Evolutionary conservation across 1,140 invertebrate species (phyloP).

Genomic region (Popillia japonica): DNA sequence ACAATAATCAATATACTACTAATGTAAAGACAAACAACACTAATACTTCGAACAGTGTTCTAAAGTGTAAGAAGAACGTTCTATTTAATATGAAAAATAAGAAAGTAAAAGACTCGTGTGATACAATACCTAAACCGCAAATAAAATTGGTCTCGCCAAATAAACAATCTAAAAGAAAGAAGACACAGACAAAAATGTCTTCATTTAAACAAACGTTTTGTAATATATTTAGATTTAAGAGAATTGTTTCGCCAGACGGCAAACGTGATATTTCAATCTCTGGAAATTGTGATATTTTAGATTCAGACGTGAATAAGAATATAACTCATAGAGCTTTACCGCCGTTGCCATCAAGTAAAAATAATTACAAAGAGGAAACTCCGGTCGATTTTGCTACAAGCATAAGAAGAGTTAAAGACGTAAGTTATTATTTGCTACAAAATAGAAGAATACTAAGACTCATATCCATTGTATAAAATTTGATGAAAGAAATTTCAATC

Average conservation of each 20-base stretch:
- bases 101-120: slow-evolving; percentile 69
- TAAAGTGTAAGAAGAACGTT: slow-evolving; percentile 39
- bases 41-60: slow-evolving; percentile 55
- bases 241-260: slow-evolving; percentile 64
- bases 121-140: slow-evolving; percentile 58
- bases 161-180: too few relatives aligned
- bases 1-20: slow-evolving; percentile 52
- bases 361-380: slow-evolving; percentile 59
- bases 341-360: slow-evolving; percentile 73
- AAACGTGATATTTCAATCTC: slow-evolving; percentile 49
- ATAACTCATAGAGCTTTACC: slow-evolving; percentile 79
- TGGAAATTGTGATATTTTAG: slow-evolving; percentile 46
- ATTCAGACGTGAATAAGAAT: slow-evolving; percentile 51
- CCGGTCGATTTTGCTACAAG: slow-evolving; percentile 87
- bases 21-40: slow-evolving; percentile 50
- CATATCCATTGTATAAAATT: too few relatives aligned
- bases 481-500: too few relatives aligned
- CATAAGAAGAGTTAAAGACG: slow-evolving; percentile 93
- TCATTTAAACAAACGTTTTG: slow-evolving; percentile 86
- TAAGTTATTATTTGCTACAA: slow-evolving; percentile 72
- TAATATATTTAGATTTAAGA: slow-evolving; percentile 80
- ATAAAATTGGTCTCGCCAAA: slow-evolving; percentile 51
- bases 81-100: slow-evolving; percentile 70
- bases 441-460: too few relatives aligned
- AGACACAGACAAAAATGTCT: slow-evolving; percentile 68